These are phyloP conservation scores for Furnarius figulus DNA, from an alignment of 2,113 vertebrate species.

Conservation along the genomic window DNA sequence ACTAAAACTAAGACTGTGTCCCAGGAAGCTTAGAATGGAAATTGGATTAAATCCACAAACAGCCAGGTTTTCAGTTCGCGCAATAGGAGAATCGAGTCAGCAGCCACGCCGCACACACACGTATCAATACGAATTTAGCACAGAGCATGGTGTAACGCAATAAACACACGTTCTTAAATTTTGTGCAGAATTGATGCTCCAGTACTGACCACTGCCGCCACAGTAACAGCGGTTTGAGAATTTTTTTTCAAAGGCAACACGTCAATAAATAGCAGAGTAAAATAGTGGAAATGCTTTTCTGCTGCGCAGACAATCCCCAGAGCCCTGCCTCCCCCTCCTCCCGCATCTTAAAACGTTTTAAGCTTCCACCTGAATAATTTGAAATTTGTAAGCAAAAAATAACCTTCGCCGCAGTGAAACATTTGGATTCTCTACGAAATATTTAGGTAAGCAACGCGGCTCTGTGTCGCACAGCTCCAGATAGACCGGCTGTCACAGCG, in stretches of 20 bases:
- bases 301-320: not conserved
- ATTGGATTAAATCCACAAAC: constrained; percentile 25
- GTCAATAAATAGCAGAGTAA: not conserved
- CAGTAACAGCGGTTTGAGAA: rapidly evolving
- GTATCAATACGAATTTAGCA: not conserved
- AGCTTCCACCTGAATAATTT: not conserved
- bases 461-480: not conserved
- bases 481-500: not conserved
- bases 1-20: not conserved
- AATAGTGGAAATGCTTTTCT: not conserved
- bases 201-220: not conserved
- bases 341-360: not conserved
- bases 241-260: not conserved
- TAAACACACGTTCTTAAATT: not conserved
- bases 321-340: not conserved
- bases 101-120: not conserved
- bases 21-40: constrained; percentile 14
- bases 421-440: not conserved
- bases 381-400: not conserved
- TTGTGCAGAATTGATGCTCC: not conserved
- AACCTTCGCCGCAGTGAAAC: not conserved
- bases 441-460: not conserved
- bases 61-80: constrained; percentile 9
- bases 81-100: constrained; percentile 17
- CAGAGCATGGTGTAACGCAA: not conserved